Conservation (phyloP, 1,140 invertebrate species). For the Teleopsis dalmanni region DNA sequence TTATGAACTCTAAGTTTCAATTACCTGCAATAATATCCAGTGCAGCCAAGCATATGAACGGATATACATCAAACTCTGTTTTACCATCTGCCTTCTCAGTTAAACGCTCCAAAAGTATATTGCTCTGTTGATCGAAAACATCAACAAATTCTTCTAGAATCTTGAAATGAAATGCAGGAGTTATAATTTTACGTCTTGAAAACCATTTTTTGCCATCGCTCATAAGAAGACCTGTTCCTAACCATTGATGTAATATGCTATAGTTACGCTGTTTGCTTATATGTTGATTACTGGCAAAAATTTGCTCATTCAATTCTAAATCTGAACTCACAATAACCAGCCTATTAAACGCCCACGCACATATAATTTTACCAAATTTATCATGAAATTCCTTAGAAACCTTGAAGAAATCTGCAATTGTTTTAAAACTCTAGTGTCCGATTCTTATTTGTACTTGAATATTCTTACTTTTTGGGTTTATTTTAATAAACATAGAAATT, state of each 20-base stretch:
- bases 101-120: constrained; percentile 46
- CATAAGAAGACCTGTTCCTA: constrained; percentile 34
- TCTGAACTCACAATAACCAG: too few species aligned
- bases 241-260: constrained; percentile 17
- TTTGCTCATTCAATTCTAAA: constrained; percentile 9
- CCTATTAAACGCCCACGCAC: too few species aligned
- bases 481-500: too few species aligned
- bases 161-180: constrained; percentile 77
- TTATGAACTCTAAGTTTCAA: not conserved
- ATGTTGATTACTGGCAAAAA: constrained; percentile 5
- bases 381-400: too few species aligned
- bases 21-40: constrained; percentile 31
- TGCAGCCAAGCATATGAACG: constrained; percentile 23
- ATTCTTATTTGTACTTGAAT: too few species aligned
- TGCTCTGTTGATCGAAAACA: constrained; percentile 59
- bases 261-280: constrained; percentile 7
- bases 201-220: constrained; percentile 61
- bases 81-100: constrained; percentile 24
- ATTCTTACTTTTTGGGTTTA: too few species aligned
- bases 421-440: too few species aligned
- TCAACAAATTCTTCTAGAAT: constrained; percentile 71
- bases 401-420: too few species aligned
- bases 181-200: constrained; percentile 63
- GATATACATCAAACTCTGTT: constrained; percentile 22
- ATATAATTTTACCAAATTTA: too few species aligned